Conservation (phyloP, 2,113 vertebrate species). For the Hemicordylus capensis region DNA sequence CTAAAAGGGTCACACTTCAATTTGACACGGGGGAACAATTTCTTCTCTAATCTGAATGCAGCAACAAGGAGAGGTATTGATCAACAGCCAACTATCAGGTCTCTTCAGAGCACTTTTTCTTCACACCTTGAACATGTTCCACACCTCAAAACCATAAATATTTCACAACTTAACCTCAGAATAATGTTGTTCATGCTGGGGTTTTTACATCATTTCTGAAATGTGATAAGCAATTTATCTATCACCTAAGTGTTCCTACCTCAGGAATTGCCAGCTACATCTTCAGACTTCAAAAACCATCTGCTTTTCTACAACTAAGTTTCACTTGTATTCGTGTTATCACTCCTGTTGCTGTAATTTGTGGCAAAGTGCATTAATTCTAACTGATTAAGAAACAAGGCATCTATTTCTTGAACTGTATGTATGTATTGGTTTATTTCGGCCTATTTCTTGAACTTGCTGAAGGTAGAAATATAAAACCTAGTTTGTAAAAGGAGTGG, state of each 20-base stretch:
- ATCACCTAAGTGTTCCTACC: neutral
- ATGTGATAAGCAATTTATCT: neutral
- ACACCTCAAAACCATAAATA: neutral
- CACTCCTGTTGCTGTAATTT: neutral
- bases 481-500: neutral
- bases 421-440: too few relatives aligned
- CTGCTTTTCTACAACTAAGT: neutral
- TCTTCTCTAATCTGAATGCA: neutral
- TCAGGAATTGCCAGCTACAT: neutral
- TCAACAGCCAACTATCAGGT: neutral
- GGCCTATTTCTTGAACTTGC: neutral
- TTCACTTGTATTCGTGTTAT: neutral
- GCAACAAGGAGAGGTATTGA: neutral
- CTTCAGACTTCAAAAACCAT: neutral
- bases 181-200: neutral
- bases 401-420: too few relatives aligned
- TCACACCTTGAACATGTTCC: neutral
- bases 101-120: neutral
- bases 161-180: neutral
- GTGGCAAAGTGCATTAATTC: neutral
- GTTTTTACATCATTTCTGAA: neutral
- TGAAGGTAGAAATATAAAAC: neutral
- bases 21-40: neutral
- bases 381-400: neutral
- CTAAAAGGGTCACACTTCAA: neutral